These are phyloP conservation scores for Emydura subglobosa DNA, from an alignment of 2,113 vertebrate genomes.

Conservation along the genomic window DNA sequence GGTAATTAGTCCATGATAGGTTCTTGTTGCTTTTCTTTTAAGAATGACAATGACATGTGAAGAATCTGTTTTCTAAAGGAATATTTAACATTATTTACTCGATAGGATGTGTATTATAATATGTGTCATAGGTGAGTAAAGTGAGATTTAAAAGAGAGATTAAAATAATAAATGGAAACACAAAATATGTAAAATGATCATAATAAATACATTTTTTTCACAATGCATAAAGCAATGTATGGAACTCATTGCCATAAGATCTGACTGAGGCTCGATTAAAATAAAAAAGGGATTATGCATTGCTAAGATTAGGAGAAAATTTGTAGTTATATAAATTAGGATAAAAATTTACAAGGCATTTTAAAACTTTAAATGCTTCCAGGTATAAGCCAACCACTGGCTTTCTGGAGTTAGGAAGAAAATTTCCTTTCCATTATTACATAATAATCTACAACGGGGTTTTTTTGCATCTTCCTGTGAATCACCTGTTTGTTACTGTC, in stretches of 20 bases:
- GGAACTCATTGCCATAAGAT: background rate
- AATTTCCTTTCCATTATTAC: no score
- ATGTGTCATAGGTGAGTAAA: background rate
- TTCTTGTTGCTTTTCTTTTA: background rate
- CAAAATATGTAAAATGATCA: background rate
- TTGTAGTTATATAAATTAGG: background rate
- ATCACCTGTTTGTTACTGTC: no score
- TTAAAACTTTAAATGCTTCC: background rate
- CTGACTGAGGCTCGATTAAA: background rate
- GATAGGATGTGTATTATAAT: background rate
- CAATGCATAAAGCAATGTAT: background rate
- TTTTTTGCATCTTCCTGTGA: no score
- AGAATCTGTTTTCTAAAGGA: background rate
- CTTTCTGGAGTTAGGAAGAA: background rate
- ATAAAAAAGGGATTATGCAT: background rate
- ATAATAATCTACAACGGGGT: no score
- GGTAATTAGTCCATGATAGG: background rate
- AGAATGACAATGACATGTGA: background rate
- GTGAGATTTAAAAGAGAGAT: background rate
- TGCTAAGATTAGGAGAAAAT: background rate
- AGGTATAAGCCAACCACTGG: background rate
- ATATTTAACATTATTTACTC: background rate
- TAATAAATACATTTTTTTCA: background rate
- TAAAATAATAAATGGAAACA: background rate
- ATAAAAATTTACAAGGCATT: background rate